These are phyloP conservation scores for Diplodus puntazzo DNA, from an alignment of 2,797 vertebrate genomes.

Conservation along the genomic window DNA sequence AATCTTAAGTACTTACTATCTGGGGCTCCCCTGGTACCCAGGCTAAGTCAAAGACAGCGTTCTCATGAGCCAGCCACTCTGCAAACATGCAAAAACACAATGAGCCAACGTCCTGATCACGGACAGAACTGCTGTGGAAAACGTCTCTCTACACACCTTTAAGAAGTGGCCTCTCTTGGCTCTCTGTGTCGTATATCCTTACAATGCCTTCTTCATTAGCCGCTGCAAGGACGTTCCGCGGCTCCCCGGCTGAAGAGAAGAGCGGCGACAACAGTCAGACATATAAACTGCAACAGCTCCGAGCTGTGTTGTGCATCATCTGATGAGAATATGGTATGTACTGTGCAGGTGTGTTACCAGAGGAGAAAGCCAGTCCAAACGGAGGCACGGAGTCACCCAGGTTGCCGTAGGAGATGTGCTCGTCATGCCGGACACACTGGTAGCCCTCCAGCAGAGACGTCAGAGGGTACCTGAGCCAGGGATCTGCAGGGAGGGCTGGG, in stretches of 20 bases:
- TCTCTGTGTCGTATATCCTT: constrained; percentile 92
- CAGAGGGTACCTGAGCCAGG: constrained; percentile 80
- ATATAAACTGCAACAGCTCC: neutral
- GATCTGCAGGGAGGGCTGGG: constrained; percentile 56
- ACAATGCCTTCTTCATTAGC: constrained; percentile 97
- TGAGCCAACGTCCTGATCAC: constrained; percentile 5
- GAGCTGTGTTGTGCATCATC: neutral
- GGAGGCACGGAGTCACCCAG: constrained; percentile 90
- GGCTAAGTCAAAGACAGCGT: constrained; percentile 96
- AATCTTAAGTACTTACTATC: constrained; percentile 85
- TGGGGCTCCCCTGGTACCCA: constrained; percentile 94
- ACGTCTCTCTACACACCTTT: constrained; percentile 85
- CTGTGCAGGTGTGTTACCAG: constrained; percentile 83
- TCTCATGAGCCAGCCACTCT: constrained; percentile 98
- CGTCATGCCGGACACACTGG: constrained; percentile 88
- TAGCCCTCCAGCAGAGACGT: constrained; percentile 88
- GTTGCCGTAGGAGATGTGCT: constrained; percentile 91
- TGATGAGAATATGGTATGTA: neutral
- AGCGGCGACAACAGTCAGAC: neutral
- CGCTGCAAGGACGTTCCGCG: constrained; percentile 88
- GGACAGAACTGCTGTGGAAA: neutral
- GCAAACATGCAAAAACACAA: constrained; percentile 48
- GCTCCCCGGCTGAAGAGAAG: constrained; percentile 76
- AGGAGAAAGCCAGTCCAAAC: constrained; percentile 93
- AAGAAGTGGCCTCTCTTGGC: constrained; percentile 81